phyloP scores from a whole-genome alignment of 2,797 vertebrate species.

The Melanotaenia nigrans region DNA sequence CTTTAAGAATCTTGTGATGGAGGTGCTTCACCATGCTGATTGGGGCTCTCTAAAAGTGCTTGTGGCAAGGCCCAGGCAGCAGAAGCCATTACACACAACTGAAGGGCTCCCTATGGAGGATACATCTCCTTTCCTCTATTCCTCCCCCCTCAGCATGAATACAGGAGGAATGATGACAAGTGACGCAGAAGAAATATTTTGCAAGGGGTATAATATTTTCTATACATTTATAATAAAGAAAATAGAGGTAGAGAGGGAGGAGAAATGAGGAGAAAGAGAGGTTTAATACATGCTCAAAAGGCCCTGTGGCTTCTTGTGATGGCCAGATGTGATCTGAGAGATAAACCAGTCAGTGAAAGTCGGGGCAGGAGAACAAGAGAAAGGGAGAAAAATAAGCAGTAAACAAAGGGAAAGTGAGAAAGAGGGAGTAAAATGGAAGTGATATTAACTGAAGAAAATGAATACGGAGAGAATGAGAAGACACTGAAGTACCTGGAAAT shows the following conservation, averaged over 20 bases:
- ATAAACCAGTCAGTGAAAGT: slow-evolving; percentile 72
- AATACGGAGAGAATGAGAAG: slow-evolving; percentile 56
- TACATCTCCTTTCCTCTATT: slow-evolving; percentile 41
- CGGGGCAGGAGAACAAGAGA: slow-evolving; percentile 40
- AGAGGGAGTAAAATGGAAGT: slow-evolving; percentile 49
- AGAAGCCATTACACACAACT: slow-evolving; percentile 66
- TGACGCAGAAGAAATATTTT: slow-evolving; percentile 39
- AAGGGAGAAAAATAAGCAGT: slow-evolving; percentile 45
- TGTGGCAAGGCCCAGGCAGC: slow-evolving; percentile 41
- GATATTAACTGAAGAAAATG: slow-evolving; percentile 47
- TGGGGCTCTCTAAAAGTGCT: slow-evolving; percentile 68
- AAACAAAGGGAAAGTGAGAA: slow-evolving; percentile 37
- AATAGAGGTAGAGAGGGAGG: slow-evolving; percentile 33
- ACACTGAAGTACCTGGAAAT: slow-evolving; percentile 75
- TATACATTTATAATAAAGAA: slow-evolving; percentile 61
- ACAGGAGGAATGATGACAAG: slow-evolving; percentile 51
- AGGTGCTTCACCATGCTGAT: slow-evolving; percentile 71
- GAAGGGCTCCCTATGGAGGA: slow-evolving; percentile 39
- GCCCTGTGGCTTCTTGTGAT: slow-evolving; percentile 83
- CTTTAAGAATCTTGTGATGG: slow-evolving; percentile 74
- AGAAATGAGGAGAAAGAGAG: slow-evolving; percentile 40
- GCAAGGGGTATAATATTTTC: slow-evolving; percentile 34
- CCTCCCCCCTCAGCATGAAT: slow-evolving; percentile 43
- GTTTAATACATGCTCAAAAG: slow-evolving; percentile 73
- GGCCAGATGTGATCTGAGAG: slow-evolving; percentile 83